Evolutionary conservation across 2,888 invertebrate species (phyloP).

Genomic region (Lasioglossum figueresi): DNA sequence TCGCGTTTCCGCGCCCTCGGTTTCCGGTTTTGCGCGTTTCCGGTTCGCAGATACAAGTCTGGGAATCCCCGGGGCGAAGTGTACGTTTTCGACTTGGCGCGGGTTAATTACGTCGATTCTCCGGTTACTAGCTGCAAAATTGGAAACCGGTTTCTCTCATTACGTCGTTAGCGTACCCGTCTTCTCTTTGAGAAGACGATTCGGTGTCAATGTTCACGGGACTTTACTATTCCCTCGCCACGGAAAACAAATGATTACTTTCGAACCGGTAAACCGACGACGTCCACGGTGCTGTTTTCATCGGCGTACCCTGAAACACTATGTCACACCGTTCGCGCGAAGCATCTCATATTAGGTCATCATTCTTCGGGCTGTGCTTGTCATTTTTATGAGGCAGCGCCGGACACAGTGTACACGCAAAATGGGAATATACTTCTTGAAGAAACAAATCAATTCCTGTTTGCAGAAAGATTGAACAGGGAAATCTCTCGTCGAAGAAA

Average conservation of each 20-base stretch:
- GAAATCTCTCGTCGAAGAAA: too few relatives aligned
- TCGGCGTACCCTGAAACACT: neutral
- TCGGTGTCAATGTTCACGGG: constrained; percentile 37
- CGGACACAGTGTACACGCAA: too few relatives aligned
- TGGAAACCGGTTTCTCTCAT: constrained; percentile 64
- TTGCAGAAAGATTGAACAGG: too few relatives aligned
- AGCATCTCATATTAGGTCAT: neutral
- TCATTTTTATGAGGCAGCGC: neutral
- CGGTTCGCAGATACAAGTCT: neutral
- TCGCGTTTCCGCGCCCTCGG: neutral
- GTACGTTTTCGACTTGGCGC: constrained; percentile 45
- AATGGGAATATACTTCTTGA: neutral
- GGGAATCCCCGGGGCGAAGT: constrained; percentile 33
- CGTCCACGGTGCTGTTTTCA: neutral
- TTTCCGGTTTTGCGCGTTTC: constrained; percentile 31
- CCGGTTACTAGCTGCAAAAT: constrained; percentile 60
- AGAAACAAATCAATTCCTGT: neutral
- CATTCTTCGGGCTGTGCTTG: neutral
- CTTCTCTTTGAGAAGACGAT: constrained; percentile 42
- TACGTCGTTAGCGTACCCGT: constrained; percentile 37
- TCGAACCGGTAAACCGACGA: neutral
- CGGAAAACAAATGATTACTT: constrained; percentile 13
- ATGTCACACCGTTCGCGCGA: constrained; percentile 2
- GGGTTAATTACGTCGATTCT: constrained; percentile 35
- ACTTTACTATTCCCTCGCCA: constrained; percentile 18